Conservation (phyloP, 2,797 vertebrate genomes). For the Denticeps clupeoides region DNA sequence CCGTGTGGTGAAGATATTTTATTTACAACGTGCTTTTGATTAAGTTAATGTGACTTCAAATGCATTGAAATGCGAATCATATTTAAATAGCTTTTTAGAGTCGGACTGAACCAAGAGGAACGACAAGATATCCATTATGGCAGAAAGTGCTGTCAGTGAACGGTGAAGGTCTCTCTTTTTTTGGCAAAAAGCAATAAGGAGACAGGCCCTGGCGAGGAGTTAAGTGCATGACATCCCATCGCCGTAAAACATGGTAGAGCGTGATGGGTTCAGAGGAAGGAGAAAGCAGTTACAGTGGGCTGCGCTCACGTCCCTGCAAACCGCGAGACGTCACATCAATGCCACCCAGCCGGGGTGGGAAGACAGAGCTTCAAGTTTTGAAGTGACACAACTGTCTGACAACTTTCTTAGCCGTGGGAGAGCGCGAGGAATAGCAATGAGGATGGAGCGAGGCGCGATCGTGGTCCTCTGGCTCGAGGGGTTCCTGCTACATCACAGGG, state of each 20-base stretch:
- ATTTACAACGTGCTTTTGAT: conserved; percentile 58
- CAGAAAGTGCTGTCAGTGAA: conserved; percentile 29
- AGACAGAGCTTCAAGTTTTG: conserved; percentile 20
- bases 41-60: conserved; percentile 61
- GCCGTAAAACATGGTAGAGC: conserved; percentile 19
- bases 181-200: conserved; percentile 41
- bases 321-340: conserved; percentile 20
- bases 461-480: conserved; percentile 14
- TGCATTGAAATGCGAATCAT: conserved; percentile 54
- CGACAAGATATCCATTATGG: conserved; percentile 50
- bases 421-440: conserved; percentile 29
- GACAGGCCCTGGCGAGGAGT: conserved; percentile 22
- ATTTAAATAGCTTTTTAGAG: conserved; percentile 59
- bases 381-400: conserved; percentile 31
- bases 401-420: conserved; percentile 27
- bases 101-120: conserved; percentile 29
- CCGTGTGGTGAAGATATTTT: conserved; percentile 49
- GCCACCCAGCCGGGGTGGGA: conserved; percentile 23
- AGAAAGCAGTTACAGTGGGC: conserved; percentile 18
- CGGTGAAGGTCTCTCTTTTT: conserved; percentile 25
- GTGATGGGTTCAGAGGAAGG: conserved; percentile 19
- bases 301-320: conserved; percentile 12
- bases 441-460: conserved; percentile 9
- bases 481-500: conserved; percentile 14
- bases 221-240: conserved; percentile 37